These are phyloP conservation scores for Salticus scenicus DNA, from an alignment of 2,888 invertebrate genomes.

Conservation along the genomic window DNA sequence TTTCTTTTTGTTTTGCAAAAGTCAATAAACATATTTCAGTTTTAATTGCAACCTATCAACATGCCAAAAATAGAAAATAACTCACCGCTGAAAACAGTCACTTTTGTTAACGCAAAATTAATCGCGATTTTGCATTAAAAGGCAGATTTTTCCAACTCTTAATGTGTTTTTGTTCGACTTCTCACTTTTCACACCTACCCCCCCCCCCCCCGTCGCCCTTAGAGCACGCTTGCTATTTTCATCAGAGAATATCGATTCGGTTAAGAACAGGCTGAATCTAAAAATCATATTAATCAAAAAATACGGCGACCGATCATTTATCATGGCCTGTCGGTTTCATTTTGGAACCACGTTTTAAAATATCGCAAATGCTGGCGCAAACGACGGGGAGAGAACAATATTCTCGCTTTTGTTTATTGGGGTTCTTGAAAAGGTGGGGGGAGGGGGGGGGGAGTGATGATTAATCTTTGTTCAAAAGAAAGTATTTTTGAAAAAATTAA, in stretches of 20 bases:
- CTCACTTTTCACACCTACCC: too few relatives aligned
- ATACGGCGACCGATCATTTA: constrained; percentile 45
- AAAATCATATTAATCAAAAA: constrained; percentile 67
- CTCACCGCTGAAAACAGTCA: neutral
- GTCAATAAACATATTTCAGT: too few relatives aligned
- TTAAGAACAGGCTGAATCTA: constrained; percentile 17
- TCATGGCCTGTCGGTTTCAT: constrained; percentile 32
- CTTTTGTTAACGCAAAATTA: constrained; percentile 7
- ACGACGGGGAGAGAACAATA: neutral
- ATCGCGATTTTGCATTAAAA: neutral
- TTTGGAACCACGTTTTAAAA: constrained; percentile 47
- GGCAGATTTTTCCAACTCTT: neutral
- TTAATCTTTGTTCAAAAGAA: constrained; percentile 3
- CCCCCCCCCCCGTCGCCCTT: too few relatives aligned
- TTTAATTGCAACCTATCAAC: too few relatives aligned
- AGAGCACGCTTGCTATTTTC: neutral
- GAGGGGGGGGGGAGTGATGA: neutral
- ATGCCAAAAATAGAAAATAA: too few relatives aligned
- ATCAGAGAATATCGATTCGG: constrained; percentile 17
- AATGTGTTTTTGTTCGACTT: neutral
- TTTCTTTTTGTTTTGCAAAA: too few relatives aligned
- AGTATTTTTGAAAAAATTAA: neutral
- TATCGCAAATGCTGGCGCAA: neutral
- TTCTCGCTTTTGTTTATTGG: constrained; percentile 34
- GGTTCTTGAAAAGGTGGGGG: constrained; percentile 14